These are phyloP conservation scores for Bergia puertoricense DNA, from an alignment of 92 coral and sea anemone species.

Conservation along the genomic window DNA sequence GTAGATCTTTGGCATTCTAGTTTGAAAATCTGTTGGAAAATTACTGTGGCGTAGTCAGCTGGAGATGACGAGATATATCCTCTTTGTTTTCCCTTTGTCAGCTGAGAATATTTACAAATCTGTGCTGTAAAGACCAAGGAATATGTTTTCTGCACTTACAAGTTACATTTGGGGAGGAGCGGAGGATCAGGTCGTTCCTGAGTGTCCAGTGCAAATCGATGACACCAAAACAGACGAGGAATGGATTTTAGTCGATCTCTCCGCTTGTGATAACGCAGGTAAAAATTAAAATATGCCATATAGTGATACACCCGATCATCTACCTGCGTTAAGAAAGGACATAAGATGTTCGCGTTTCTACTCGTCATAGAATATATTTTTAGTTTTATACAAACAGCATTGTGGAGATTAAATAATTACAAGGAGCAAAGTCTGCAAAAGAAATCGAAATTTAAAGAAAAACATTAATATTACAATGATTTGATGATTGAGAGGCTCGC, in stretches of 20 bases:
- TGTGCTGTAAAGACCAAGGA: conserved; percentile 40
- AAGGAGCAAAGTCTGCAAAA: background rate
- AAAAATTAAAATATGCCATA: background rate
- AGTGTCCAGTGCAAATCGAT: conserved; percentile 65
- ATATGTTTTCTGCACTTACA: conserved; percentile 90
- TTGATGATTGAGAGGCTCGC: background rate
- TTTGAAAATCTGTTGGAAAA: background rate
- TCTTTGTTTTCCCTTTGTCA: conserved; percentile 36
- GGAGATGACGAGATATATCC: background rate
- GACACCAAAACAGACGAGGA: conserved; percentile 89
- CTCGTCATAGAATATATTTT: background rate
- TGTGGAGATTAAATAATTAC: background rate
- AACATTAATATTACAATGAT: background rate
- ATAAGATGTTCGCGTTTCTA: background rate
- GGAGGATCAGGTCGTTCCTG: conserved; percentile 98
- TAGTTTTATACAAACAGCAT: conserved; percentile 6
- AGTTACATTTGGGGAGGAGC: conserved; percentile 96
- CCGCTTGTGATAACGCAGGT: conserved; percentile 51
- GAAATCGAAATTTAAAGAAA: background rate
- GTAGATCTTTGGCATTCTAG: background rate
- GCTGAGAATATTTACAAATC: conserved; percentile 33
- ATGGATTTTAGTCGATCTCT: conserved; percentile 94
- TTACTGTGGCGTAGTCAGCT: conserved; percentile 10
- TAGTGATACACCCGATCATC: background rate
- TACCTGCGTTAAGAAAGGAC: background rate